Evolutionary conservation across 2,113 vertebrate species (phyloP).

Genomic region (Petromus typicus): DNA sequence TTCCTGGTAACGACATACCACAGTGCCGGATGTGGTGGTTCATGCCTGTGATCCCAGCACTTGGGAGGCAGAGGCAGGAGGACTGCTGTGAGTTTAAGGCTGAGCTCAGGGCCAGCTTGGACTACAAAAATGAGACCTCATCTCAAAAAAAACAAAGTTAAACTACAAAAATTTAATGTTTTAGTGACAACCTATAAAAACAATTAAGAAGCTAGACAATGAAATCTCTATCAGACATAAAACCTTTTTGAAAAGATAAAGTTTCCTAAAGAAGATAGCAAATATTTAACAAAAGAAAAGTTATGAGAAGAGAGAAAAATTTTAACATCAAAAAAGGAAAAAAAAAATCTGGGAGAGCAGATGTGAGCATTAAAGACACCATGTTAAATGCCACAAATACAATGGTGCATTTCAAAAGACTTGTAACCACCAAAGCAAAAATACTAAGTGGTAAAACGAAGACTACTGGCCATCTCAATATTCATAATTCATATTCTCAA

Average conservation of each 20-base stretch:
- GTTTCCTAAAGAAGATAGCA: neutral
- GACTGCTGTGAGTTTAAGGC: no score
- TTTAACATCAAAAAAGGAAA: neutral
- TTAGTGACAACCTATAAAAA: constrained; percentile 20
- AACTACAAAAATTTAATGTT: neutral
- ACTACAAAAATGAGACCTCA: no score
- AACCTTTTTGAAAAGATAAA: constrained; percentile 40
- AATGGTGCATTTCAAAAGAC: neutral
- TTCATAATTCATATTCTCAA: constrained; percentile 3
- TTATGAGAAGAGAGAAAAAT: neutral
- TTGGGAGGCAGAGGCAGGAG: no score
- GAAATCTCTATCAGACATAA: constrained; percentile 28
- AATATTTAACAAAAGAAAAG: neutral
- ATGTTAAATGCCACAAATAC: neutral
- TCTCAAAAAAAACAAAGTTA: no score
- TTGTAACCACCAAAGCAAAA: constrained; percentile 4
- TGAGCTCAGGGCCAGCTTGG: no score
- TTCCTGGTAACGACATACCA: no score
- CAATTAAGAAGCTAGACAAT: neutral
- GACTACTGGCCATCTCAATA: neutral
- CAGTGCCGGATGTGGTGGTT: no score
- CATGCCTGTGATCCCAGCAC: no score
- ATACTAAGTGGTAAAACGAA: neutral
- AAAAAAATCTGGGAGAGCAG: constrained; percentile 11
- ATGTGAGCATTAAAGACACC: neutral